phyloP scores from a whole-genome alignment of 2,797 vertebrate genomes.

The Periparus ater region DNA sequence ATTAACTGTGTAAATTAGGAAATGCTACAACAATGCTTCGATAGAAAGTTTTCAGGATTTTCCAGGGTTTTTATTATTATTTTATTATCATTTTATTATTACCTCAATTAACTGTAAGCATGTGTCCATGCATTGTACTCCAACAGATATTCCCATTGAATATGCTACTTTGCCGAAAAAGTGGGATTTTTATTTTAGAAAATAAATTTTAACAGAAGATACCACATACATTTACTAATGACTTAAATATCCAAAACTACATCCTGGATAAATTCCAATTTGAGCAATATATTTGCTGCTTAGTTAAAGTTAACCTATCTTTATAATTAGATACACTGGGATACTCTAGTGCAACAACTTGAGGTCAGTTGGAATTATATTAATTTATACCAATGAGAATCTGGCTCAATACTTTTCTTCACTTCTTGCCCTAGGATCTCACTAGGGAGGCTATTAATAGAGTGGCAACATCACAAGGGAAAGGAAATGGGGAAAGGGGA shows the following conservation, averaged over 20 bases:
- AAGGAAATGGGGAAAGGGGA: not conserved
- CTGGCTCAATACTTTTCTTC: slow-evolving; percentile 41
- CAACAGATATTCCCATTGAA: not conserved
- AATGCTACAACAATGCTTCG: not conserved
- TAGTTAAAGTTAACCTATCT: slow-evolving; percentile 46
- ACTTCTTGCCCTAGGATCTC: slow-evolving; percentile 33
- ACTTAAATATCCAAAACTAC: not conserved
- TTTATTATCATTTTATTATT: not conserved
- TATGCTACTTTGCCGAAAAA: not conserved
- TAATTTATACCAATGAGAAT: slow-evolving; percentile 38
- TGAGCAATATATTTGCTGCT: not conserved
- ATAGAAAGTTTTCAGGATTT: not conserved
- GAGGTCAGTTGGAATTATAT: slow-evolving; percentile 19
- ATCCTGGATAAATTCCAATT: not conserved
- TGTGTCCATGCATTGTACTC: not conserved
- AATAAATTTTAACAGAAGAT: not conserved
- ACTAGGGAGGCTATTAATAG: slow-evolving; percentile 52
- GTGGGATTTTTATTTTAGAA: not conserved
- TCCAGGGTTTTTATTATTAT: not conserved
- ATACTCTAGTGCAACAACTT: slow-evolving; percentile 13
- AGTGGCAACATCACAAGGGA: not conserved
- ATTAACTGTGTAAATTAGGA: not conserved
- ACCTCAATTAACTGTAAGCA: not conserved
- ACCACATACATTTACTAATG: not conserved
- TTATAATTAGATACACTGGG: slow-evolving; percentile 22